Conservation (phyloP, 1,140 invertebrate genomes). For the Cydia splendana region DNA sequence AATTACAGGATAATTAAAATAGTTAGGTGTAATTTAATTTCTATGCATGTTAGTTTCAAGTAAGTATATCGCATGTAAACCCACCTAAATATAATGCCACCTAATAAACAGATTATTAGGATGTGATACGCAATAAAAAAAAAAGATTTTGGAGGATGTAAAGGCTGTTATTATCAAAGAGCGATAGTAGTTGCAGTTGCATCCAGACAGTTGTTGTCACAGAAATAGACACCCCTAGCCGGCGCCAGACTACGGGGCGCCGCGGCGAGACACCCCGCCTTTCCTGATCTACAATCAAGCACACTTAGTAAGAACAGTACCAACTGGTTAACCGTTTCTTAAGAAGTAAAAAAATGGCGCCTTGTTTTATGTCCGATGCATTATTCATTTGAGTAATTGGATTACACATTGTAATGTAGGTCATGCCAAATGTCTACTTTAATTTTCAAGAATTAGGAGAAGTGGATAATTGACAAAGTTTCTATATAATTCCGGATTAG, state of each 20-base stretch:
- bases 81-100: no score
- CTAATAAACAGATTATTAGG: no score
- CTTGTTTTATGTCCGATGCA: neutral
- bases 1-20: no score
- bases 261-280: conserved; percentile 28
- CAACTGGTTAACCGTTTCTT: neutral
- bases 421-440: no score
- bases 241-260: conserved; percentile 28
- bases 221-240: conserved; percentile 25
- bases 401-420: no score
- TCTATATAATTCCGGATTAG: no score
- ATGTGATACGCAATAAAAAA: neutral
- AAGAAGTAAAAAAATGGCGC: neutral
- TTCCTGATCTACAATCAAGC: conserved; percentile 5
- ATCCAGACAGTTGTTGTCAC: conserved; percentile 27
- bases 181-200: conserved; percentile 21
- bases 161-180: neutral
- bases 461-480: no score
- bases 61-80: no score
- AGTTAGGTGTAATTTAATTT: no score
- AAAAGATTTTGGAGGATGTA: neutral
- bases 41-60: no score
- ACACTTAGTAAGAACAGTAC: conserved; percentile 1
- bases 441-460: no score
- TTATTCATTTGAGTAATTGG: no score